These are phyloP conservation scores for Danio tinwini DNA, from an alignment of 2,797 vertebrate genomes.

Conservation along the genomic window DNA sequence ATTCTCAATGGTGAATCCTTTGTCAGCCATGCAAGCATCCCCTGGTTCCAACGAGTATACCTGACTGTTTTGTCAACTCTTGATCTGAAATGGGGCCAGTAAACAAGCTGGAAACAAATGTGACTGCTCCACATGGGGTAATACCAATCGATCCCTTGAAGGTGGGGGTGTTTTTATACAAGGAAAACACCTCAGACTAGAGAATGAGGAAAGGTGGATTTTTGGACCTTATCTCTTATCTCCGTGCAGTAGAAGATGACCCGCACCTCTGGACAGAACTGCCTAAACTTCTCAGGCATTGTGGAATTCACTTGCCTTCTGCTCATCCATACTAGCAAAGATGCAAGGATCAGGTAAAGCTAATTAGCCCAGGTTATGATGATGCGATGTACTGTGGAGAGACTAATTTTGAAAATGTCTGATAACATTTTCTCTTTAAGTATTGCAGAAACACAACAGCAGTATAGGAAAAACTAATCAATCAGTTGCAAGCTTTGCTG, in stretches of 20 bases:
- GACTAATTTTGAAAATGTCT: not conserved
- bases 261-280: constrained; percentile 31
- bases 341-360: constrained; percentile 20
- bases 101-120: constrained; percentile 31
- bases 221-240: constrained; percentile 29
- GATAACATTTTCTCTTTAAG: not conserved
- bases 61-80: not conserved
- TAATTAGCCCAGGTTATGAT: not conserved
- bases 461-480: not conserved
- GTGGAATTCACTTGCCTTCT: constrained; percentile 34
- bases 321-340: constrained; percentile 40
- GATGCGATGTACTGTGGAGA: not conserved
- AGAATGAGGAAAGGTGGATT: constrained; percentile 24
- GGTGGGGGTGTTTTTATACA: constrained; percentile 32
- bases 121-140: constrained; percentile 11
- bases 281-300: constrained; percentile 29
- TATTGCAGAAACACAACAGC: not conserved
- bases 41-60: not conserved
- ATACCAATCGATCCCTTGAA: constrained; percentile 26
- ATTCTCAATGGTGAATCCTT: not conserved
- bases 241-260: constrained; percentile 45
- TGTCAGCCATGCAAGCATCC: not conserved
- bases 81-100: constrained; percentile 21
- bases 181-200: constrained; percentile 34
- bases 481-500: not conserved